Conservation (phyloP, 2,888 invertebrate species). For the Chloroclysta siterata region DNA sequence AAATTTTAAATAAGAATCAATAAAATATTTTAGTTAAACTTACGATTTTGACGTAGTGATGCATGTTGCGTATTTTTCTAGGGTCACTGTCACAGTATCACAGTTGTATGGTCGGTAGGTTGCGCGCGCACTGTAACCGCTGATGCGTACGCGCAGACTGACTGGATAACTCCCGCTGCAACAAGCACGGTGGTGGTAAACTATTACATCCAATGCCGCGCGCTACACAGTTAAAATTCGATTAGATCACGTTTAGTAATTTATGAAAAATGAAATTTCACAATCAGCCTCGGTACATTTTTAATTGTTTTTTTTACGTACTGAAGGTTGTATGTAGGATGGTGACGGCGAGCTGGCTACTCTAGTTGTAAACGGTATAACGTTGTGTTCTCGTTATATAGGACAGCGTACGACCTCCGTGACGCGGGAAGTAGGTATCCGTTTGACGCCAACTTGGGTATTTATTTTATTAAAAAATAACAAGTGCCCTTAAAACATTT, state of each 20-base stretch:
- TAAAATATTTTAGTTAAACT: slow-evolving; percentile 56
- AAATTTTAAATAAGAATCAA: neutral
- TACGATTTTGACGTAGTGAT: slow-evolving; percentile 74
- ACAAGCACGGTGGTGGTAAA: slow-evolving; percentile 72
- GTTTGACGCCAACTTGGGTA: slow-evolving; percentile 25
- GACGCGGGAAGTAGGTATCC: slow-evolving; percentile 61
- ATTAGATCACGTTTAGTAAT: slow-evolving; percentile 60
- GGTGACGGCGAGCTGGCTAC: slow-evolving; percentile 72
- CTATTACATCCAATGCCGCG: slow-evolving; percentile 61
- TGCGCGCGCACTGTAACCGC: slow-evolving; percentile 64
- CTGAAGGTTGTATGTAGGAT: slow-evolving; percentile 61
- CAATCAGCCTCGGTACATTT: slow-evolving; percentile 44
- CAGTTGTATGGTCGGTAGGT: slow-evolving; percentile 49
- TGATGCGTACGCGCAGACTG: slow-evolving; percentile 68
- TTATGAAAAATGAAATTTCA: slow-evolving; percentile 48
- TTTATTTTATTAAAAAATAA: slow-evolving; percentile 21
- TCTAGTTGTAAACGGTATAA: slow-evolving; percentile 72
- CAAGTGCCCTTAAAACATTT: too few species aligned
- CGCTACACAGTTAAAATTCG: slow-evolving; percentile 44
- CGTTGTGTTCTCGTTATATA: slow-evolving; percentile 76
- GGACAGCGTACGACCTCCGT: slow-evolving; percentile 78
- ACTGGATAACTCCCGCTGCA: slow-evolving; percentile 69
- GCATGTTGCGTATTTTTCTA: slow-evolving; percentile 61
- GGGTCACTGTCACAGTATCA: slow-evolving; percentile 73
- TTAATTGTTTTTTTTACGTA: slow-evolving; percentile 64